Evolutionary conservation across 2,797 vertebrate species (phyloP).

Genomic region (Danionella dracula): DNA sequence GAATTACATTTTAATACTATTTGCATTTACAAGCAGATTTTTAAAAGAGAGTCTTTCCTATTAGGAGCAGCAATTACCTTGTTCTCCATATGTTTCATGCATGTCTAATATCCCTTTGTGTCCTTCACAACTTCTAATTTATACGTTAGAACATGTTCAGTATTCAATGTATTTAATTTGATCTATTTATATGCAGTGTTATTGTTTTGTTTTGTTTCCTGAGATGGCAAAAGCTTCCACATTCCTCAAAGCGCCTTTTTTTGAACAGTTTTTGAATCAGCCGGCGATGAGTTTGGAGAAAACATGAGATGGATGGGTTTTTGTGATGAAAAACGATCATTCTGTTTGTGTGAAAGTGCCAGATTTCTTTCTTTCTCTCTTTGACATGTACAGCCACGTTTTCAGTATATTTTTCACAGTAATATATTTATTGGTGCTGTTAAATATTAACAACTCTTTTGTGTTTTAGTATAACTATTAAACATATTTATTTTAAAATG

Average conservation of each 20-base stretch:
- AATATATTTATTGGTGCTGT: slow-evolving; percentile 74
- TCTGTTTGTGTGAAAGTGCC: slow-evolving; percentile 58
- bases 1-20: no score
- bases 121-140: slow-evolving; percentile 62
- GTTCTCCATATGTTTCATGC: slow-evolving; percentile 56
- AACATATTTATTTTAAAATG: slow-evolving; percentile 97
- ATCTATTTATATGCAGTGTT: slow-evolving; percentile 84
- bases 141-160: slow-evolving; percentile 70
- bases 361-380: slow-evolving; percentile 43
- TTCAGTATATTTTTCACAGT: slow-evolving; percentile 71
- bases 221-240: slow-evolving; percentile 51
- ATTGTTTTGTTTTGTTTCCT: slow-evolving; percentile 63
- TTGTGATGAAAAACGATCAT: slow-evolving; percentile 48
- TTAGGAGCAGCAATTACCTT: no score
- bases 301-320: not conserved
- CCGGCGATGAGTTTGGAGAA: not conserved
- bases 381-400: slow-evolving; percentile 57
- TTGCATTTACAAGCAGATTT: no score
- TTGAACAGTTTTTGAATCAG: not conserved
- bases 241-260: slow-evolving; percentile 57
- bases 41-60: no score
- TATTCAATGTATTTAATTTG: slow-evolving; percentile 91
- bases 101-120: slow-evolving; percentile 57
- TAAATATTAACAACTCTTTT: slow-evolving; percentile 79
- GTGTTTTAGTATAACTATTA: slow-evolving; percentile 80